These are phyloP conservation scores for Micropoecilia bifurca DNA, from an alignment of 2,797 vertebrate species.

Conservation along the genomic window DNA sequence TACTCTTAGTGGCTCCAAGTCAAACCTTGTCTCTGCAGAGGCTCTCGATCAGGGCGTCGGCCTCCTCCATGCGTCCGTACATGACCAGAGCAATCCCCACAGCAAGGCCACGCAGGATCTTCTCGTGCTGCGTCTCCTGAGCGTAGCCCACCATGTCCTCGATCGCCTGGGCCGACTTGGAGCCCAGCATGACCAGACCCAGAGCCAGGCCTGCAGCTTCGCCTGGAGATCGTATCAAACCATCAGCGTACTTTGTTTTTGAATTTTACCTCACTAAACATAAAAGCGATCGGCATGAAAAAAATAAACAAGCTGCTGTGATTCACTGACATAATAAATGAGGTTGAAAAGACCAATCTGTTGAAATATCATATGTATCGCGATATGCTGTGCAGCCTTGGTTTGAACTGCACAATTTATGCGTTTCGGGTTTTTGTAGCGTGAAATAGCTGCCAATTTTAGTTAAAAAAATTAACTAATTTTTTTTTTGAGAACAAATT, in stretches of 20 bases:
- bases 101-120: constrained; percentile 94
- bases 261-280: not conserved
- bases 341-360: not conserved
- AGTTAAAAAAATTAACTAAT: not conserved
- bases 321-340: not conserved
- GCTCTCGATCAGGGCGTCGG: constrained; percentile 96
- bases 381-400: not conserved
- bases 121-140: constrained; percentile 98
- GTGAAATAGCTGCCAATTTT: not conserved
- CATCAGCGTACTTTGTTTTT: not conserved
- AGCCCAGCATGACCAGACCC: constrained; percentile 97
- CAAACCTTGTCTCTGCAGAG: constrained; percentile 97
- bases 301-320: not conserved
- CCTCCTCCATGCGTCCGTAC: constrained; percentile 99
- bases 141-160: constrained; percentile 99
- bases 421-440: not conserved
- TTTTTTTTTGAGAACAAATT: not conserved
- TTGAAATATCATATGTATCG: not conserved
- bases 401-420: not conserved
- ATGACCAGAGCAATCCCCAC: constrained; percentile 98
- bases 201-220: constrained; percentile 95
- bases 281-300: not conserved
- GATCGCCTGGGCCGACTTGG: constrained; percentile 98
- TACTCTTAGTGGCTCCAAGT: not conserved
- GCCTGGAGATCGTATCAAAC: constrained; percentile 75